phyloP scores from a whole-genome alignment of 2,797 vertebrate species.

The Anisognathus igniventris region DNA sequence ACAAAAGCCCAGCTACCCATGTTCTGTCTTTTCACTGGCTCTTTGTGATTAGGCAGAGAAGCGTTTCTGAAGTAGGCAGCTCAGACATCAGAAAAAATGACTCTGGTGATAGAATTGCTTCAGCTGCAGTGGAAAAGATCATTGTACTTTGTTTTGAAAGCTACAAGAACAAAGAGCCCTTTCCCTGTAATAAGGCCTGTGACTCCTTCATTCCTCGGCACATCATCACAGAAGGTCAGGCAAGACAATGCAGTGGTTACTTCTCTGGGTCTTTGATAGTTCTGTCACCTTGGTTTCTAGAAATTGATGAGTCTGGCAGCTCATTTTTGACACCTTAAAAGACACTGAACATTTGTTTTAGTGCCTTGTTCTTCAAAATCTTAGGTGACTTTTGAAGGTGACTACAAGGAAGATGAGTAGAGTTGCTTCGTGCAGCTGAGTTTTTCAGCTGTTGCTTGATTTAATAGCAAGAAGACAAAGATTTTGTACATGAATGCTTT shows the following conservation, averaged over 20 bases:
- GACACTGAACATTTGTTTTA: slow-evolving; percentile 50
- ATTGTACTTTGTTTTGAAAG: slow-evolving; percentile 45
- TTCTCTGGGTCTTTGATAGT: slow-evolving; percentile 46
- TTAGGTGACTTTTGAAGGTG: slow-evolving; percentile 49
- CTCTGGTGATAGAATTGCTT: slow-evolving; percentile 27
- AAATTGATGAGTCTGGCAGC: slow-evolving; percentile 59
- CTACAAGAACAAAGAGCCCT: slow-evolving; percentile 15
- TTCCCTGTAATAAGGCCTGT: slow-evolving; percentile 44
- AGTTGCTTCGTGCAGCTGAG: background rate
- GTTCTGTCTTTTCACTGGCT: background rate
- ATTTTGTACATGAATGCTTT: background rate
- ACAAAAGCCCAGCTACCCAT: background rate
- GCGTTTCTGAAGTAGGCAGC: background rate
- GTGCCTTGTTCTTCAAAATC: slow-evolving; percentile 33
- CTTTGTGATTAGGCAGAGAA: background rate
- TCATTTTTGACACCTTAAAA: slow-evolving; percentile 44
- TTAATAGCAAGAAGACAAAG: background rate
- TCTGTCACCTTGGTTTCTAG: slow-evolving; percentile 46
- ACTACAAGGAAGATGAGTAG: slow-evolving; percentile 24
- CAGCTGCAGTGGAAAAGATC: slow-evolving; percentile 33
- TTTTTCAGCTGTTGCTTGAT: slow-evolving; percentile 22
- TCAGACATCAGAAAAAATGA: slow-evolving; percentile 37
- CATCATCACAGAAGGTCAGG: slow-evolving; percentile 50
- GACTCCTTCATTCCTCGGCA: slow-evolving; percentile 13
- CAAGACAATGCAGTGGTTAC: slow-evolving; percentile 34